These are phyloP conservation scores for Hydrozoanthus gracilis DNA, from an alignment of 92 coral and sea anemone species.

Conservation along the genomic window DNA sequence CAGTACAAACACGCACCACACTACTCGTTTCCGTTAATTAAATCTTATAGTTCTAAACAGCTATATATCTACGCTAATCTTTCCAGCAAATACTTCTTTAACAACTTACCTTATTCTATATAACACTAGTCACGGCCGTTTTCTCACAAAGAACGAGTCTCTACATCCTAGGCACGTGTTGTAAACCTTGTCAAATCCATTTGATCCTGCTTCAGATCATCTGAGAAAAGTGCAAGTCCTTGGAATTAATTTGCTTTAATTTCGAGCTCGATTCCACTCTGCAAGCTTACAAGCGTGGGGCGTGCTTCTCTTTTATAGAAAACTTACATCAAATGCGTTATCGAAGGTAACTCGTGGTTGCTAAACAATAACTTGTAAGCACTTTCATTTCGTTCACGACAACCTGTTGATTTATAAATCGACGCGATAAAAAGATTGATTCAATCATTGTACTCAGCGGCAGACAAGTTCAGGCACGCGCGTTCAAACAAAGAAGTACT, in stretches of 20 bases:
- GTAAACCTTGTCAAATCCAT: slow-evolving; percentile 24
- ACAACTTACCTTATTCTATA: neutral
- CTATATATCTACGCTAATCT: neutral
- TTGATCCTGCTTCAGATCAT: neutral
- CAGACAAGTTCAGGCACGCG: slow-evolving; percentile 47
- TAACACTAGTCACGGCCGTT: neutral
- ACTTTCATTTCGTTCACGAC: neutral
- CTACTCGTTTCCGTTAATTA: too few relatives aligned
- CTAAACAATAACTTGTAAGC: neutral
- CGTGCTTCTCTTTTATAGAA: neutral
- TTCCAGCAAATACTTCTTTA: neutral
- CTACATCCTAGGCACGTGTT: slow-evolving; percentile 9
- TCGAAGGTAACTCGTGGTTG: too few relatives aligned
- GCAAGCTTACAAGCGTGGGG: neutral
- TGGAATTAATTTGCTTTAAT: neutral
- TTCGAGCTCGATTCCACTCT: neutral
- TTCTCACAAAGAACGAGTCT: neutral
- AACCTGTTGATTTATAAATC: slow-evolving; percentile 2
- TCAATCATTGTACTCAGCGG: slow-evolving; percentile 31
- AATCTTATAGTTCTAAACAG: neutral
- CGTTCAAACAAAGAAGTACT: slow-evolving; percentile 31
- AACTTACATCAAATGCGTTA: neutral
- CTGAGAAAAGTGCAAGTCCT: neutral
- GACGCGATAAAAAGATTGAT: neutral
- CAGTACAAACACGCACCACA: too few relatives aligned